A percentile compares a stretch with the other conserved stretches of the same genome.
Evolutionary conservation across 2,888 invertebrate genomes (phyloP).

Genomic region (Synanthedon andrenaeformis): DNA sequence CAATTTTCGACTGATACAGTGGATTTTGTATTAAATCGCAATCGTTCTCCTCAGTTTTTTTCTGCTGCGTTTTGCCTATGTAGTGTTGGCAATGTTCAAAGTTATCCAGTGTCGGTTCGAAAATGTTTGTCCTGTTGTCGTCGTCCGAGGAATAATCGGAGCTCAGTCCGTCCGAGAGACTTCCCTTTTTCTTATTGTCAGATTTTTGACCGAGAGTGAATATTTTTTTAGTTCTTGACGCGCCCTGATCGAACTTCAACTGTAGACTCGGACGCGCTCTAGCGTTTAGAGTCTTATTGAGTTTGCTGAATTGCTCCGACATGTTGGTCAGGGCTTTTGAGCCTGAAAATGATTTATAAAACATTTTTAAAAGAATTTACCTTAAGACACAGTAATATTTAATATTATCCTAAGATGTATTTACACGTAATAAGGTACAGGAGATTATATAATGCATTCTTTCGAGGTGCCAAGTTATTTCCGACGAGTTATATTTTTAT

Average conservation of each 20-base stretch:
- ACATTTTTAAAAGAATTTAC: neutral
- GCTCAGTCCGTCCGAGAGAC: constrained; percentile 74
- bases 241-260: constrained; percentile 56
- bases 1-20: constrained; percentile 59
- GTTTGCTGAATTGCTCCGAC: constrained; percentile 87
- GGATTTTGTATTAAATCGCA: constrained; percentile 61
- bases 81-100: constrained; percentile 63
- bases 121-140: constrained; percentile 58
- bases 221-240: constrained; percentile 55
- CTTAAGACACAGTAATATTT: neutral
- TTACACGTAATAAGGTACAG: no score
- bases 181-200: constrained; percentile 72
- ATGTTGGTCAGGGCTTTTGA: constrained; percentile 88
- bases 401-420: neutral
- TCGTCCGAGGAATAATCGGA: constrained; percentile 69
- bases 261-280: constrained; percentile 64
- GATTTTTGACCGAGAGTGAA: constrained; percentile 61
- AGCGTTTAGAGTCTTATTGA: constrained; percentile 77
- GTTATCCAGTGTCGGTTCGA: constrained; percentile 63
- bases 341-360: constrained; percentile 57
- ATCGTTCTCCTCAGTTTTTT: constrained; percentile 37
- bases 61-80: constrained; percentile 41
- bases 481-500: no score
- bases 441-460: no score
- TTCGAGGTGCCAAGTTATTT: no score